Evolutionary conservation across 2,888 invertebrate genomes (phyloP).

Genomic region (Pristionchus maxplancki): DNA sequence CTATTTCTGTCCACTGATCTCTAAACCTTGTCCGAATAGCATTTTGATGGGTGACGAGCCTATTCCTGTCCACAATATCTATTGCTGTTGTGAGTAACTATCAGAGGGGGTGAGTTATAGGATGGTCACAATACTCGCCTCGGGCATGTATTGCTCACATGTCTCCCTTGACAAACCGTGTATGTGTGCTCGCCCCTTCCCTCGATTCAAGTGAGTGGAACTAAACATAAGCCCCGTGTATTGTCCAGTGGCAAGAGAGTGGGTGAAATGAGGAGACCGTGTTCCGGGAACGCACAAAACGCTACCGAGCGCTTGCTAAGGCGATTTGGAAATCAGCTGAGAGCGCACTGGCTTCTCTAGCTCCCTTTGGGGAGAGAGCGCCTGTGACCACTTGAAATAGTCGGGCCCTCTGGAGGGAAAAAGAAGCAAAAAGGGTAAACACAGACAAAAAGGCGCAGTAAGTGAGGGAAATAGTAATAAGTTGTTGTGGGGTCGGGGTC

Average conservation of each 20-base stretch:
- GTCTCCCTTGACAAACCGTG: neutral
- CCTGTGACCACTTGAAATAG: constrained; percentile 30
- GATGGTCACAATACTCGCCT: neutral
- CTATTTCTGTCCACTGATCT: no score
- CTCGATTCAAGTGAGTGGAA: constrained; percentile 42
- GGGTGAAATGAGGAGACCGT: no score
- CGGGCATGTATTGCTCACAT: constrained; percentile 18
- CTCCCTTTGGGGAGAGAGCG: neutral
- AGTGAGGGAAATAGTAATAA: neutral
- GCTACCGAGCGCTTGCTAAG: neutral
- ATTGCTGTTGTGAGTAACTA: neutral
- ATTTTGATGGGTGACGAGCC: neutral
- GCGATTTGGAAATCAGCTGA: constrained; percentile 40
- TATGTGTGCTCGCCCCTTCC: neutral
- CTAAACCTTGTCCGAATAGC: no score
- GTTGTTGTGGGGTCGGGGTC: neutral
- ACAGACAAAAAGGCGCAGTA: neutral
- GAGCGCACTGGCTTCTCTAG: neutral
- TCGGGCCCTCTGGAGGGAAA: neutral
- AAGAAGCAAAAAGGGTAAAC: constrained; percentile 9
- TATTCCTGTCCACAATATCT: neutral
- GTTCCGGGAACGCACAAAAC: constrained; percentile 27
- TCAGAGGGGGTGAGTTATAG: neutral
- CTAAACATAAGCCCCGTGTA: neutral
- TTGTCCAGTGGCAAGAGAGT: neutral